Conservation (phyloP, 2,888 invertebrate genomes). For the Stratiomys singularior region DNA sequence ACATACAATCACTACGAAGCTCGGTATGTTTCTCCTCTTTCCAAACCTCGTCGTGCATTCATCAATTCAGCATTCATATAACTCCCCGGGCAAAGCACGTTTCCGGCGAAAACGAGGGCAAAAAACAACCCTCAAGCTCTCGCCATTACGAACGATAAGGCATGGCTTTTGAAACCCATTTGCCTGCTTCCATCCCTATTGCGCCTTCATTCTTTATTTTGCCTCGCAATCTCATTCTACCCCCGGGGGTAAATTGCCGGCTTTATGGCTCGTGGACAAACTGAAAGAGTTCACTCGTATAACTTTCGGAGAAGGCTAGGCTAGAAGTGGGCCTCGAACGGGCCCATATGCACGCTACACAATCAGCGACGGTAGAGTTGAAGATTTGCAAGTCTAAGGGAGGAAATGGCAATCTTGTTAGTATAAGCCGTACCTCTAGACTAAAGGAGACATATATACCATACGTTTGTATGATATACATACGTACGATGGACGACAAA, state of each 20-base stretch:
- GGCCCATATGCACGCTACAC: background rate
- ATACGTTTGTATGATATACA: no score
- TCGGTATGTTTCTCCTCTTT: background rate
- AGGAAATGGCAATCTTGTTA: slow-evolving; percentile 38
- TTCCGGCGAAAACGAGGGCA: slow-evolving; percentile 27
- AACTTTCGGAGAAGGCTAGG: slow-evolving; percentile 18
- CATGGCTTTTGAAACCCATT: background rate
- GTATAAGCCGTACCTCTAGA: background rate
- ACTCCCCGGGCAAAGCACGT: background rate
- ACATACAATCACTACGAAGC: slow-evolving; percentile 7
- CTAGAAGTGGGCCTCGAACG: background rate
- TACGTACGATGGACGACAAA: background rate
- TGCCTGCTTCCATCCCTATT: background rate
- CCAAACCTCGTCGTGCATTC: background rate
- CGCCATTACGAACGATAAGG: background rate
- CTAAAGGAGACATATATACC: no score
- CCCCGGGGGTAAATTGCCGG: slow-evolving; percentile 2
- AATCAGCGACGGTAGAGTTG: background rate
- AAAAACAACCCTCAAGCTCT: background rate
- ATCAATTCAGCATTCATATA: slow-evolving; percentile 16
- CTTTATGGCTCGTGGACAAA: slow-evolving; percentile 24
- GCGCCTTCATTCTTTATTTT: background rate
- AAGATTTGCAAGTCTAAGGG: background rate
- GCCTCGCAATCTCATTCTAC: background rate
- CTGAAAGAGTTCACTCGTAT: slow-evolving; percentile 30